These are phyloP conservation scores for Boleophthalmus pectinirostris DNA, from an alignment of 2,113 vertebrate genomes.

Conservation along the genomic window DNA sequence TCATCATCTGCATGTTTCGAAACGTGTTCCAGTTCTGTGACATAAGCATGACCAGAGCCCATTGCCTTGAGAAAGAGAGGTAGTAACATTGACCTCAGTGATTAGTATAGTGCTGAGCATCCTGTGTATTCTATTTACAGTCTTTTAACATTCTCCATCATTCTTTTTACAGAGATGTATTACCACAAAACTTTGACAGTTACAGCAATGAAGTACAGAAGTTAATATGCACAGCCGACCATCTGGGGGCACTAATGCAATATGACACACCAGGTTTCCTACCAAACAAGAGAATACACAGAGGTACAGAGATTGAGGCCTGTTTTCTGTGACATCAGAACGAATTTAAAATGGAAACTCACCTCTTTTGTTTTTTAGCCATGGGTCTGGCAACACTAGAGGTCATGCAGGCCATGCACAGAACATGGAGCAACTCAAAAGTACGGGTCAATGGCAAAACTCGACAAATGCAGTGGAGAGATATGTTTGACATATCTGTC, in stretches of 20 bases:
- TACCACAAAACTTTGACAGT: conserved; percentile 93
- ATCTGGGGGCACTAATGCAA: conserved; percentile 93
- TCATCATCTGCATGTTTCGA: too few species aligned
- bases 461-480: conserved; percentile 96
- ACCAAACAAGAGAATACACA: conserved; percentile 92
- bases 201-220: conserved; percentile 91
- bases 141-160: too few species aligned
- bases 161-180: conserved; percentile 83
- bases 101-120: too few species aligned
- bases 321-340: too few species aligned
- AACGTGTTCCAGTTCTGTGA: too few species aligned
- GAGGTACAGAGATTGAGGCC: conserved; percentile 77
- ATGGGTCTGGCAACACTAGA: conserved; percentile 96
- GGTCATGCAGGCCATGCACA: conserved; percentile 95
- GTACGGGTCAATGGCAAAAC: conserved; percentile 94
- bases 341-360: background rate
- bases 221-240: conserved; percentile 92
- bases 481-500: conserved; percentile 98
- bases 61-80: too few species aligned
- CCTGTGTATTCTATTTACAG: too few species aligned
- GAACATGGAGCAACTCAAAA: conserved; percentile 96
- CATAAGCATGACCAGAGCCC: too few species aligned
- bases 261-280: conserved; percentile 96
- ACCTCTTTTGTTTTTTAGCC: conserved; percentile 69
- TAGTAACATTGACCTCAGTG: too few species aligned